phyloP scores from a whole-genome alignment of 1,140 invertebrate genomes.

The Drosophila pseudoananassae region DNA sequence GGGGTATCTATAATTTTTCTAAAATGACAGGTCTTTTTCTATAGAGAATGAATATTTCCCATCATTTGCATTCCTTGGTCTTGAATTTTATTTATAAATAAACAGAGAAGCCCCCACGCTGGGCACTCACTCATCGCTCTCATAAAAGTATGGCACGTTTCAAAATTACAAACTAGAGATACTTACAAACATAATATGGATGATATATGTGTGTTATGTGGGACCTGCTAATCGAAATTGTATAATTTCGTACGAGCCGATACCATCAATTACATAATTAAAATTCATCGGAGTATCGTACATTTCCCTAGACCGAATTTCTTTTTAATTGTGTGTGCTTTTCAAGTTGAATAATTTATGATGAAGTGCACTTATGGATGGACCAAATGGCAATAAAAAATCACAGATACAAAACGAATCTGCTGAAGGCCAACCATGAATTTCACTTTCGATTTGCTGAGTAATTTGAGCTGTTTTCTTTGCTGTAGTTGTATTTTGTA shows the following conservation, averaged over 20 bases:
- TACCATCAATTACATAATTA: slow-evolving; percentile 8
- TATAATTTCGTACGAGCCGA: not conserved
- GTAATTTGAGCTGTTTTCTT: slow-evolving; percentile 43
- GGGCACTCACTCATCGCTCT: not conserved
- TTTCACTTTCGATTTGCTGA: slow-evolving; percentile 60
- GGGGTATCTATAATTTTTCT: not conserved
- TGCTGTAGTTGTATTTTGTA: slow-evolving; percentile 27
- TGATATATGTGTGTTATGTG: too few relatives aligned
- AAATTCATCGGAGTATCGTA: not conserved
- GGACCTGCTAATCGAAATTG: not conserved
- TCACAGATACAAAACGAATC: slow-evolving; percentile 10
- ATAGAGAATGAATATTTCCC: not conserved
- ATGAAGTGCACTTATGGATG: slow-evolving; percentile 40
- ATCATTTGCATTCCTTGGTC: not conserved
- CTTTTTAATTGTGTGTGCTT: slow-evolving; percentile 25
- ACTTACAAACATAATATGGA: not conserved
- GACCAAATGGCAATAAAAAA: slow-evolving; percentile 4
- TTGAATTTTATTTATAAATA: not conserved
- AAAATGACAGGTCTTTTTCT: not conserved
- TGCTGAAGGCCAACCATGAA: slow-evolving; percentile 36
- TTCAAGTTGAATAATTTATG: slow-evolving; percentile 47
- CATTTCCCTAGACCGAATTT: slow-evolving; percentile 23
- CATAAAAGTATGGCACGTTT: not conserved
- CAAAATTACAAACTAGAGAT: not conserved
- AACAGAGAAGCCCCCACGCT: not conserved